These are phyloP conservation scores for Steinernema khuongi DNA, from an alignment of 1,140 invertebrate species.

Conservation along the genomic window DNA sequence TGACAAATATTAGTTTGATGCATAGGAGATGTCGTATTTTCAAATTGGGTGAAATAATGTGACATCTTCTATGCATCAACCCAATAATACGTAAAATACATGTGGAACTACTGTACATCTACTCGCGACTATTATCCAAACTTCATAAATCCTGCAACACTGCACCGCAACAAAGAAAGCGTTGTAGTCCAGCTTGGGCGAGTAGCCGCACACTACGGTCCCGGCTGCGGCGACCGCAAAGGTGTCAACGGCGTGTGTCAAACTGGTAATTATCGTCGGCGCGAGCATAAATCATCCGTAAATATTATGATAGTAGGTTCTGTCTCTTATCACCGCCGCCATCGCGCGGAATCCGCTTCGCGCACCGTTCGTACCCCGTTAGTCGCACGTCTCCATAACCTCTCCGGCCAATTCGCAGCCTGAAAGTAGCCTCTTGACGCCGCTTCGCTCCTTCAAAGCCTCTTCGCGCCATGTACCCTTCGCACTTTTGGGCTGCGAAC, in stretches of 20 bases:
- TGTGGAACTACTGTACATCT: too few species aligned
- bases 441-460: not conserved
- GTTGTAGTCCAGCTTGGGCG: too few species aligned
- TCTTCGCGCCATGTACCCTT: not conserved
- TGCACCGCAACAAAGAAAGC: too few species aligned
- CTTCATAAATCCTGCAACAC: too few species aligned
- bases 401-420: not conserved
- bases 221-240: conserved; percentile 6
- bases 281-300: conserved; percentile 7
- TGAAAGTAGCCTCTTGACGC: not conserved
- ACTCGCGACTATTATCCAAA: too few species aligned
- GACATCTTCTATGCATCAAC: too few species aligned
- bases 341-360: not conserved
- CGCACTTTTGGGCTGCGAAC: not conserved
- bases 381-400: not conserved
- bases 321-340: not conserved
- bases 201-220: not conserved
- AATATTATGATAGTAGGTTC: conserved; percentile 12
- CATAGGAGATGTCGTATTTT: too few species aligned
- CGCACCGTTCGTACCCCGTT: not conserved
- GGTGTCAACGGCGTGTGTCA: conserved; percentile 16
- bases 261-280: conserved; percentile 15
- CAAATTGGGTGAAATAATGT: too few species aligned
- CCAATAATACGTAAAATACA: too few species aligned
- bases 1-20: too few species aligned